Conservation (phyloP, 2,113 vertebrate species). For the Trochalopteron elliotii region DNA sequence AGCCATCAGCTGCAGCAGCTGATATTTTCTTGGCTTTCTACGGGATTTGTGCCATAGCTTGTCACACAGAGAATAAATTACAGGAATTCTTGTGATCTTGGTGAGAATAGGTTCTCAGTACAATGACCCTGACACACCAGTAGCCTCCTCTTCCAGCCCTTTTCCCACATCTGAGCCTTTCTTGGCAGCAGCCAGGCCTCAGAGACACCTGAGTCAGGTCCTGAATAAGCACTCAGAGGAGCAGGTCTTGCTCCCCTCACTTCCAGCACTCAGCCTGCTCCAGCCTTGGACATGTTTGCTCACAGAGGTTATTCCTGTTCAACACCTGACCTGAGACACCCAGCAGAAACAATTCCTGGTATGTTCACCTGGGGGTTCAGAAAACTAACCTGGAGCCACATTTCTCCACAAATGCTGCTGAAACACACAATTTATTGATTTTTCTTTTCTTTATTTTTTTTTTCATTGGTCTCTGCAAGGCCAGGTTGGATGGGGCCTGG, state of each 20-base stretch:
- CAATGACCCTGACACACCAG: not conserved
- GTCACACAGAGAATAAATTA: not conserved
- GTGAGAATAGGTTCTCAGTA: not conserved
- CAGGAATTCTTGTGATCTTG: fast-evolving
- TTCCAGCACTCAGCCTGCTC: not conserved
- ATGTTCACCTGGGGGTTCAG: fast-evolving
- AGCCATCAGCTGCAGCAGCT: not conserved
- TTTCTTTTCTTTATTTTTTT: not conserved
- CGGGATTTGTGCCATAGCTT: not conserved
- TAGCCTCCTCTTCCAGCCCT: not conserved
- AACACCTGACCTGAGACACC: fast-evolving
- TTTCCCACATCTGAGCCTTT: not conserved
- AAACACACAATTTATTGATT: not conserved
- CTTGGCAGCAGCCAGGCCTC: not conserved
- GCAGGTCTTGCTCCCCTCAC: not conserved
- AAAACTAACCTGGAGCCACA: not conserved
- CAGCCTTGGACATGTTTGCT: not conserved
- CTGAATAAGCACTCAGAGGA: not conserved
- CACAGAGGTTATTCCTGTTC: fast-evolving
- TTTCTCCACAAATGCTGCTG: fast-evolving
- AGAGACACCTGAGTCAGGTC: not conserved
- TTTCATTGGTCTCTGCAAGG: not conserved
- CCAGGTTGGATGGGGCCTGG: not conserved
- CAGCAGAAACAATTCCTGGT: not conserved
- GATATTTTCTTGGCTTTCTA: not conserved